Conservation (phyloP, 2,113 vertebrate species). For the Machaerirhynchus nigripectus region DNA sequence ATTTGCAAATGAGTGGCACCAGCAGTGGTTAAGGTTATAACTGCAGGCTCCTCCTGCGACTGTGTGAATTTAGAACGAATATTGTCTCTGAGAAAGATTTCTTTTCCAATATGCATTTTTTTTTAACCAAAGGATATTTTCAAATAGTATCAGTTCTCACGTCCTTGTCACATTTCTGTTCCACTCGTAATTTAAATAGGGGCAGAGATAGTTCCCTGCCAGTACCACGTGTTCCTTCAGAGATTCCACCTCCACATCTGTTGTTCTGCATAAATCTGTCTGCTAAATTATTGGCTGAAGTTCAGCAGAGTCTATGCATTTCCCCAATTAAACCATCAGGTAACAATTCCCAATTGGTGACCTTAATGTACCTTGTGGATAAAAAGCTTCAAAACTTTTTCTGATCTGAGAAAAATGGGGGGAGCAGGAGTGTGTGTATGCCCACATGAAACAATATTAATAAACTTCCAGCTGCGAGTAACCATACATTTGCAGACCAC, state of each 20-base stretch:
- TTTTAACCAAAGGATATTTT: slow-evolving; percentile 18
- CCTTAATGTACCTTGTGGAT: slow-evolving; percentile 28
- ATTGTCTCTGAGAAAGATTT: background rate
- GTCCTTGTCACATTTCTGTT: slow-evolving; percentile 4
- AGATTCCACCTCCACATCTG: slow-evolving; percentile 61
- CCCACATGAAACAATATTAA: background rate
- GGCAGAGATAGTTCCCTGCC: slow-evolving; percentile 15
- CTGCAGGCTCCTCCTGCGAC: background rate
- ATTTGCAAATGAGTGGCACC: background rate
- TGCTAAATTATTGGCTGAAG: slow-evolving; percentile 51
- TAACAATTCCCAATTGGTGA: slow-evolving; percentile 44
- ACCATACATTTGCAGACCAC: background rate
- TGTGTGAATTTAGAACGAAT: background rate
- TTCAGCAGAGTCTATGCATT: slow-evolving; percentile 63
- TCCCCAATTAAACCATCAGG: slow-evolving; percentile 63
- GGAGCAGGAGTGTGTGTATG: background rate
- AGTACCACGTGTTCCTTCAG: slow-evolving; percentile 12
- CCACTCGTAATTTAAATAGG: slow-evolving; percentile 37
- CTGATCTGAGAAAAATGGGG: background rate
- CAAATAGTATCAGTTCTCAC: slow-evolving; percentile 11
- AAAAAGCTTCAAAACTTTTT: slow-evolving; percentile 14
- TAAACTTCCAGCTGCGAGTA: background rate
- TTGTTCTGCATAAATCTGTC: slow-evolving; percentile 53
- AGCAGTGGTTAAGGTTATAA: background rate
- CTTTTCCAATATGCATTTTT: background rate